These are phyloP conservation scores for Mactromeris polynyma DNA, from an alignment of 2,888 invertebrate species.

Conservation along the genomic window DNA sequence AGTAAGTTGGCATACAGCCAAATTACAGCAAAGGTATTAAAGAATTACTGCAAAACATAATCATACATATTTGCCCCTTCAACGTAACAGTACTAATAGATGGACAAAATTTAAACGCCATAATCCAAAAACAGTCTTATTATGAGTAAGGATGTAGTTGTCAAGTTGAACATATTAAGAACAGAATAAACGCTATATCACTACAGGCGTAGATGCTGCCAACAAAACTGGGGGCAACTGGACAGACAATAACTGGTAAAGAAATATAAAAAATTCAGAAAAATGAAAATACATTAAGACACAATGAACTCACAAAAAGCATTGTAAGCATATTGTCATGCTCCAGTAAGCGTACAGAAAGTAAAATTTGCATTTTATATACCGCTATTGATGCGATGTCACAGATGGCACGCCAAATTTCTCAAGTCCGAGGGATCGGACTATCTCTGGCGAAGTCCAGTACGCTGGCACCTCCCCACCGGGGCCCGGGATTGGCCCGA, in stretches of 20 bases:
- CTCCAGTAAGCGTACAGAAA: conserved; percentile 37
- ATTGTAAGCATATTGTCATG: conserved; percentile 25
- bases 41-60: too few relatives aligned
- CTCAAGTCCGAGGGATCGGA: conserved; percentile 61
- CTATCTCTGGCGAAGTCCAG: conserved; percentile 64
- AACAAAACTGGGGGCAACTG: not conserved
- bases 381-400: conserved; percentile 48
- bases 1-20: too few relatives aligned
- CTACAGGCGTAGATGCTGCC: not conserved
- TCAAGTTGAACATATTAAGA: not conserved
- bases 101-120: too few relatives aligned
- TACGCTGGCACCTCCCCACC: conserved; percentile 68
- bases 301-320: conserved; percentile 20
- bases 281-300: conserved; percentile 2
- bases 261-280: not conserved
- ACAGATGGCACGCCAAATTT: conserved; percentile 53
- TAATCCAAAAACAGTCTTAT: too few relatives aligned
- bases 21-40: too few relatives aligned
- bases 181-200: not conserved
- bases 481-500: conserved; percentile 72
- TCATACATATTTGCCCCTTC: too few relatives aligned
- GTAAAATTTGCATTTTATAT: conserved; percentile 16
- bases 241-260: conserved; percentile 1
- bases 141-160: too few relatives aligned
- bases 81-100: too few relatives aligned